Conservation (phyloP, 2,888 invertebrate genomes). For the Hyalella azteca region DNA sequence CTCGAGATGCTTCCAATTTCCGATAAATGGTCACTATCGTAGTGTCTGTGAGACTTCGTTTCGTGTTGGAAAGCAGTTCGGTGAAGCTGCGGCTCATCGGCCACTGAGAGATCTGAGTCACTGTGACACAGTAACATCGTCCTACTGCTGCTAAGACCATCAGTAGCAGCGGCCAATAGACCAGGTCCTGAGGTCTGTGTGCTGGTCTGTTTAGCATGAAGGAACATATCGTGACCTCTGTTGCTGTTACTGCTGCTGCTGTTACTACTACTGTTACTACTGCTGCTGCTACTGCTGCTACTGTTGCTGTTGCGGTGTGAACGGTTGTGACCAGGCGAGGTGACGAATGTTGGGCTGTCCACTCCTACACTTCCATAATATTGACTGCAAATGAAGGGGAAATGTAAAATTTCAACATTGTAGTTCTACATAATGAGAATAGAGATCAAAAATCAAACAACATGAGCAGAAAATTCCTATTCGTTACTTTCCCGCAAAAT, state of each 20-base stretch:
- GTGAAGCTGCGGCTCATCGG: constrained; percentile 38
- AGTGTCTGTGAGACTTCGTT: constrained; percentile 39
- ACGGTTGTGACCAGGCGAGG: constrained; percentile 10
- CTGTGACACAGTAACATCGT: constrained; percentile 37
- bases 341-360: constrained; percentile 31
- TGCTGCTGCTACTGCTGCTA: constrained; percentile 49
- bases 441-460: too few relatives aligned
- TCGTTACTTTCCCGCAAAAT: too few relatives aligned
- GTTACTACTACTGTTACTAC: background rate
- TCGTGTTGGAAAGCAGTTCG: background rate
- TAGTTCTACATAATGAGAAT: too few relatives aligned
- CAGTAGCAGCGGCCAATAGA: background rate
- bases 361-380: background rate
- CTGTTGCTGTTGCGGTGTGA: constrained; percentile 46
- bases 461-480: too few relatives aligned
- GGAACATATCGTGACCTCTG: background rate
- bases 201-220: too few relatives aligned
- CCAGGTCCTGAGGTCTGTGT: background rate
- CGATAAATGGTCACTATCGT: constrained; percentile 48
- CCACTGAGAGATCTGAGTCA: constrained; percentile 59
- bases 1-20: constrained; percentile 60
- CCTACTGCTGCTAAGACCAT: constrained; percentile 34
- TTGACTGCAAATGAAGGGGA: background rate
- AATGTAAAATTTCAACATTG: too few relatives aligned
- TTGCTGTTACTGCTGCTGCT: background rate